phyloP scores from a whole-genome alignment of 1,140 invertebrate genomes.

The Drosophila takahashii region DNA sequence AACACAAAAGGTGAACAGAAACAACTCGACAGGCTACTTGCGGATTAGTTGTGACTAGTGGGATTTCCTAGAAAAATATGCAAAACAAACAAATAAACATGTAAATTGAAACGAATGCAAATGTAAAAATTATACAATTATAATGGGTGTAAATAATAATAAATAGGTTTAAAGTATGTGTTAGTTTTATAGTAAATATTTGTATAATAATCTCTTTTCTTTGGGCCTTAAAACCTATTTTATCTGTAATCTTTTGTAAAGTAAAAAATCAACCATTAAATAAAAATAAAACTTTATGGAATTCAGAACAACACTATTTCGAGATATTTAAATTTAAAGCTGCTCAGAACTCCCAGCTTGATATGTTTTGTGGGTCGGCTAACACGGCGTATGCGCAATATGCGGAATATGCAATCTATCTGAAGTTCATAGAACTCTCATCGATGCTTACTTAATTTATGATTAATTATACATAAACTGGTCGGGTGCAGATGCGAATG shows the following conservation, averaged over 20 bases:
- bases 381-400: constrained; percentile 56
- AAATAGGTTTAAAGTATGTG: neutral
- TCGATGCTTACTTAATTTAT: constrained; percentile 30
- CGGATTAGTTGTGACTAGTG: constrained; percentile 83
- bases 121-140: constrained; percentile 19
- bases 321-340: neutral
- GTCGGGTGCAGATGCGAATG: constrained; percentile 19
- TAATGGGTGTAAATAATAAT: constrained; percentile 1
- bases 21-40: constrained; percentile 68
- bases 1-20: constrained; percentile 73
- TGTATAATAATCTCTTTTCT: neutral
- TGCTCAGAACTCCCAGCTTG: neutral
- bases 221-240: neutral
- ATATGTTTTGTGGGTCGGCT: constrained; percentile 10
- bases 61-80: constrained; percentile 83
- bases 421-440: constrained; percentile 16
- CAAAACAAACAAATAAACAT: constrained; percentile 50
- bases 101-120: constrained; percentile 40
- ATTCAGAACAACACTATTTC: neutral
- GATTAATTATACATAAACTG: constrained; percentile 43
- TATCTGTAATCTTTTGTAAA: neutral
- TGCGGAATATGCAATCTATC: constrained; percentile 4
- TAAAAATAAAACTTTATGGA: neutral
- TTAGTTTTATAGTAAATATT: constrained; percentile 7
- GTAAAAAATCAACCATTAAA: neutral